Evolutionary conservation across 2,113 vertebrate genomes (phyloP), one percentile per base, ranked within the genome.

Genomic region (Cochlearius cochlearius): DNA sequence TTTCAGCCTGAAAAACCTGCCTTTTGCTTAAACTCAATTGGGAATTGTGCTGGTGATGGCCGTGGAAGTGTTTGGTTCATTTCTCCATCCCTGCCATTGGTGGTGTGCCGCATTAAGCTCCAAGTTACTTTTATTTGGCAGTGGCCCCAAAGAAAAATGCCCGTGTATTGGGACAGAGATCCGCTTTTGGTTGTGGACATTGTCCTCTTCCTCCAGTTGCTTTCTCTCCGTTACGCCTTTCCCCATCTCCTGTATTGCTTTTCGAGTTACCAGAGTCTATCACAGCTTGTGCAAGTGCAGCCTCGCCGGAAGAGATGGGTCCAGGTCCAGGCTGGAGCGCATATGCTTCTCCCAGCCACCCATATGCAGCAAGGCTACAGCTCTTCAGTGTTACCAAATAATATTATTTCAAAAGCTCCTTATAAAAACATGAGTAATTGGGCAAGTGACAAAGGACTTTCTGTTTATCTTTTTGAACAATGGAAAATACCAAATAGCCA

Each of bases 381-480:
- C 36, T 94, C 85, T 86, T 86, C 85, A 63, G 34, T 71, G 59
- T 58, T 86, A 69, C 55, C 43, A 94, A 86, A 67, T 75, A 68
- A 50, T 69, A 84, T 27, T 88, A 86, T 87, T 94, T 89, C 72
- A 77, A 87, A 94, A 95, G 49, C 85, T 88, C 52, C 56, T 80
- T 91, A 78, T 36, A 50, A 96, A 91, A 95, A 74, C 83, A 89
- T 12, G 83, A 91, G 52, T 86, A 88, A 88, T 49, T 45, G 59
- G 72, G 47, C 79, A 78, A 92, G 55, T 77, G 68, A 80, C 91
- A 96, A 74, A 95, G 62, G 87, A 75, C 77, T 95, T 95, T 66
- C 27, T 96, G 86, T 96, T 96, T 91, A 79, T 94, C 69, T 88
- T 94, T 59, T 93, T 68, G 47, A 86, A 95, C 84, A 94, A 81